Evolutionary conservation across 2,888 invertebrate species (phyloP).

Genomic region (Thereva unica): DNA sequence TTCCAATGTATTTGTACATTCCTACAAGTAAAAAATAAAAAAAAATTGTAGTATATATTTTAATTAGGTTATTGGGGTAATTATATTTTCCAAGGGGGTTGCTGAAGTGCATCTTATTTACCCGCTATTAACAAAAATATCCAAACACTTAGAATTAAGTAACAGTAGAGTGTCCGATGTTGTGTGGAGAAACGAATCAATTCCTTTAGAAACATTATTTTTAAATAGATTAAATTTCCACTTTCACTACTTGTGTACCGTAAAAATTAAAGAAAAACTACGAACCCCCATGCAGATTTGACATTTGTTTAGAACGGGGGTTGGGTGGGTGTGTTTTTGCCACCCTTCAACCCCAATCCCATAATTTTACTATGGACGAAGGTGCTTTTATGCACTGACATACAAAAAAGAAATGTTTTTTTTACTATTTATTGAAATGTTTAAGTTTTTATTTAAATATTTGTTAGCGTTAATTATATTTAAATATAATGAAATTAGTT

Average conservation of each 20-base stretch:
- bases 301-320: slow-evolving; percentile 3
- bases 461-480: too few species aligned
- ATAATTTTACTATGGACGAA: too few species aligned
- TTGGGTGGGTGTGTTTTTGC: not conserved
- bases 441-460: too few species aligned
- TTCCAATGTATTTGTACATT: slow-evolving; percentile 79
- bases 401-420: too few species aligned
- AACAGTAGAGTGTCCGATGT: slow-evolving; percentile 80
- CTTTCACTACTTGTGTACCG: not conserved
- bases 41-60: not conserved
- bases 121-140: slow-evolving; percentile 78
- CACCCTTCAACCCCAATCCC: not conserved
- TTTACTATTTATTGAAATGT: too few species aligned
- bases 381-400: too few species aligned
- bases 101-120: slow-evolving; percentile 49
- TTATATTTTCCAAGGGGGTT: not conserved
- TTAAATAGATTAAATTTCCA: slow-evolving; percentile 4
- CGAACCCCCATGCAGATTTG: slow-evolving; percentile 18
- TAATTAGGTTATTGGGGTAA: slow-evolving; percentile 32
- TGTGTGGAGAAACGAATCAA: slow-evolving; percentile 67
- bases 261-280: slow-evolving; percentile 7
- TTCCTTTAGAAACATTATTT: slow-evolving; percentile 59
- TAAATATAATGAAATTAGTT: too few species aligned
- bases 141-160: slow-evolving; percentile 79
- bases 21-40: slow-evolving; percentile 59